A percentile compares a stretch with the other conserved stretches of the same genome.
Conservation (phyloP, 2,797 vertebrate genomes). For the Clarias platycephalus region DNA sequence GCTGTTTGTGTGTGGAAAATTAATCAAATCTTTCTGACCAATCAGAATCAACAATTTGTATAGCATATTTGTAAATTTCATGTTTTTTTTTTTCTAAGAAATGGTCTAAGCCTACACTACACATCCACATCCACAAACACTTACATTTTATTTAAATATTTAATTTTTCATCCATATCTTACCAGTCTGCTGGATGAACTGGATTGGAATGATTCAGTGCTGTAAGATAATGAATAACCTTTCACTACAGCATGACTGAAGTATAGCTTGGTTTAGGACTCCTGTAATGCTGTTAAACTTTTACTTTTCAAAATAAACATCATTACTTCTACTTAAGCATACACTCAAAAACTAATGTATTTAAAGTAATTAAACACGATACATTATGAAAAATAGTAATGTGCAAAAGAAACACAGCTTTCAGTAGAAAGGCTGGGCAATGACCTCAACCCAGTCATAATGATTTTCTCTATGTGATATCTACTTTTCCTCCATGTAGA, state of each 20-base stretch:
- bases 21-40: background rate
- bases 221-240: background rate
- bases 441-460: constrained; percentile 73
- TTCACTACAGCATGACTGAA: background rate
- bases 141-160: background rate
- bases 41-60: background rate
- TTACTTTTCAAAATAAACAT: constrained; percentile 1
- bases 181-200: background rate
- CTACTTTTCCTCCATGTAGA: constrained; percentile 74
- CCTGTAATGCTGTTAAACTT: constrained; percentile 1
- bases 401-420: constrained; percentile 12
- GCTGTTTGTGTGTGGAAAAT: background rate
- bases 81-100: background rate
- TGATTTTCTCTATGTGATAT: constrained; percentile 74
- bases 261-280: background rate
- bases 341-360: background rate
- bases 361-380: background rate
- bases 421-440: constrained; percentile 32
- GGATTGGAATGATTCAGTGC: background rate
- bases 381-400: too few species aligned
- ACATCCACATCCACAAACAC: background rate
- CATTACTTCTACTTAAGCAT: background rate
- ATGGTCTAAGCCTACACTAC: background rate
- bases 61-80: background rate
- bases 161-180: background rate